phyloP scores from a whole-genome alignment of 2,888 invertebrate genomes.

The Panorpa germanica region DNA sequence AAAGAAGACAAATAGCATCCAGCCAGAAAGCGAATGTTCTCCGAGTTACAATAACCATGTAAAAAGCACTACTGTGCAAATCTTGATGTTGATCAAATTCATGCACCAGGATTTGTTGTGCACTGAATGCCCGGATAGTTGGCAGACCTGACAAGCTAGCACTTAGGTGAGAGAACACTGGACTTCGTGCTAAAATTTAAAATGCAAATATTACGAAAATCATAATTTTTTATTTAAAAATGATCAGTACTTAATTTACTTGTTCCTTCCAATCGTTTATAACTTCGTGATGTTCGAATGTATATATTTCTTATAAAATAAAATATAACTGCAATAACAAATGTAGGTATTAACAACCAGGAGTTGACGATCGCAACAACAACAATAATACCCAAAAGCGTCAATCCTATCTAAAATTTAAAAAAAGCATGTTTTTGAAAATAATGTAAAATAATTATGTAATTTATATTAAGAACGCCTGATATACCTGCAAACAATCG shows the following conservation, averaged over 20 bases:
- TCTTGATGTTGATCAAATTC: slow-evolving; percentile 56
- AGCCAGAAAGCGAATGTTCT: slow-evolving; percentile 35
- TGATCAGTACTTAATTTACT: slow-evolving; percentile 25
- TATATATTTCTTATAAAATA: slow-evolving; percentile 46
- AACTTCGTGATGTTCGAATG: slow-evolving; percentile 50
- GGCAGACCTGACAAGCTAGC: slow-evolving; percentile 65
- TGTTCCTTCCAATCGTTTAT: slow-evolving; percentile 50
- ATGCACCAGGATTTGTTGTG: slow-evolving; percentile 41
- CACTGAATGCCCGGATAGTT: slow-evolving; percentile 59
- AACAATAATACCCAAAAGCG: slow-evolving; percentile 47
- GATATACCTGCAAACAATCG: slow-evolving; percentile 29
- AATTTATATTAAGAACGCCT: not conserved
- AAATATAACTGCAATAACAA: slow-evolving; percentile 41
- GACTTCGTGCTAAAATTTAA: slow-evolving; percentile 78
- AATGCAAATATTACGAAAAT: slow-evolving; percentile 4
- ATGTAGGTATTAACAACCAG: slow-evolving; percentile 44
- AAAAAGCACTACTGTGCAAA: slow-evolving; percentile 45
- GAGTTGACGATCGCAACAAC: slow-evolving; percentile 55
- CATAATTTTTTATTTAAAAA: not conserved
- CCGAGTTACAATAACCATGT: slow-evolving; percentile 26
- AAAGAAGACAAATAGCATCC: slow-evolving; percentile 34
- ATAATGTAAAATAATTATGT: slow-evolving; percentile 1
- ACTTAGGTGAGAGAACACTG: slow-evolving; percentile 66
- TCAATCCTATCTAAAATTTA: slow-evolving; percentile 27
- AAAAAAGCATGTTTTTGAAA: slow-evolving; percentile 1